Conservation (phyloP, 2,797 vertebrate genomes). For the Falco naumanni region DNA sequence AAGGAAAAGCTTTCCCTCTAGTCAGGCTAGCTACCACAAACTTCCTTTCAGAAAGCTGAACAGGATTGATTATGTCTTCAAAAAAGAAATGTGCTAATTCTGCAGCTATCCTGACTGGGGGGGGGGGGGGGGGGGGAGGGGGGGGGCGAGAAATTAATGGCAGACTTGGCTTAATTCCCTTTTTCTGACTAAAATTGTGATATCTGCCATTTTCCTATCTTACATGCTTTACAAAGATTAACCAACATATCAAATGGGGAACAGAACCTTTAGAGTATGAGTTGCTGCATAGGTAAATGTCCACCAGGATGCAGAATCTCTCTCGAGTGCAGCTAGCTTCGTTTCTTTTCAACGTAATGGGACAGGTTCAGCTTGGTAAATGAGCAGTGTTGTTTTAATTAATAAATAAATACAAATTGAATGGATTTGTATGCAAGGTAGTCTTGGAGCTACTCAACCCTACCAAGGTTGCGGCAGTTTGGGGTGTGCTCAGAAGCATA, state of each 20-base stretch:
- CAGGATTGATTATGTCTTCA: neutral
- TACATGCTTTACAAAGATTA: neutral
- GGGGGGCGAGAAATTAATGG: neutral
- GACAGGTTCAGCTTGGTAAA: neutral
- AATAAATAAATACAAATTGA: neutral
- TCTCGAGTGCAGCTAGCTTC: neutral
- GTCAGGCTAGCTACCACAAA: neutral
- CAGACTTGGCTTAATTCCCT: neutral
- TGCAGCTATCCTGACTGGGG: neutral
- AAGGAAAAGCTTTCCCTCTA: neutral
- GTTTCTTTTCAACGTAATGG: neutral
- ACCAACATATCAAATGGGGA: neutral
- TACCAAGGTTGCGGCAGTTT: neutral
- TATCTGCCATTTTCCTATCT: neutral
- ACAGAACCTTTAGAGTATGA: neutral
- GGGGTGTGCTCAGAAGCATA: neutral
- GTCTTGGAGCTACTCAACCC: neutral
- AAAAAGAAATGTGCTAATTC: neutral
- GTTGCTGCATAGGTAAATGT: neutral
- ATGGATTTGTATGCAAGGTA: neutral
- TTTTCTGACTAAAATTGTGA: neutral
- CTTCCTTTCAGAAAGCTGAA: neutral
- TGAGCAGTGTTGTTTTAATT: neutral
- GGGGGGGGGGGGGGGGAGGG: no score
- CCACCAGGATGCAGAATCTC: neutral